These are phyloP conservation scores for Harlomillsia oculata DNA, from an alignment of 1,140 invertebrate species.

Conservation along the genomic window DNA sequence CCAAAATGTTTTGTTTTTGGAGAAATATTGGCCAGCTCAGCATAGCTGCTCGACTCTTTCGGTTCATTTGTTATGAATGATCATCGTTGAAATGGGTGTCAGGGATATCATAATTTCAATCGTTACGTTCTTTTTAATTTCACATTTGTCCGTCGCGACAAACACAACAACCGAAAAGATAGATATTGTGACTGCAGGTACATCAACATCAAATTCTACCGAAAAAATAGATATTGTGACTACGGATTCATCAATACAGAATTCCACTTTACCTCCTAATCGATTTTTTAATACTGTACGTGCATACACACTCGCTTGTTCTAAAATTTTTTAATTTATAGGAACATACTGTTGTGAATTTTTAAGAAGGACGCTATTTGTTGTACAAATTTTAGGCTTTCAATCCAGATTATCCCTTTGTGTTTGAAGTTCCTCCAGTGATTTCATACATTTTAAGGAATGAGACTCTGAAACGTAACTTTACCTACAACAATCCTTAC, in stretches of 20 bases:
- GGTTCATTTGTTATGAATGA: too few relatives aligned
- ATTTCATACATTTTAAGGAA: conserved; percentile 19
- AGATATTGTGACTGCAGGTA: background rate
- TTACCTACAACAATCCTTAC: conserved; percentile 16
- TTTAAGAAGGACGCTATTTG: too few relatives aligned
- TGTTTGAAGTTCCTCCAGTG: conserved; percentile 25
- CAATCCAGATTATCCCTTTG: conserved; percentile 29
- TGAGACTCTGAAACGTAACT: conserved; percentile 9
- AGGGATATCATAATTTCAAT: too few relatives aligned
- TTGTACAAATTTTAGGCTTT: conserved; percentile 12
- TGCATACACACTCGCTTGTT: background rate
- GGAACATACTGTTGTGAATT: too few relatives aligned
- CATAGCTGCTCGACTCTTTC: too few relatives aligned
- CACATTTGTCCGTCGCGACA: too few relatives aligned
- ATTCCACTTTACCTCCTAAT: background rate
- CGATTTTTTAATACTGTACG: conserved; percentile 1
- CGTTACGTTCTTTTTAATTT: too few relatives aligned
- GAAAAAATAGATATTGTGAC: background rate
- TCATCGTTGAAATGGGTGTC: too few relatives aligned
- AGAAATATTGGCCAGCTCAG: too few relatives aligned
- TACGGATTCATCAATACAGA: background rate
- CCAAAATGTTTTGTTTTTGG: too few relatives aligned
- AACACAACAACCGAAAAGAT: too few relatives aligned
- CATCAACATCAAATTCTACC: too few relatives aligned
- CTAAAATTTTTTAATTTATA: background rate